Evolutionary conservation across 2,113 vertebrate genomes (phyloP), one percentile per base, ranked within the genome.

Genomic region (Alouatta palliata): DNA sequence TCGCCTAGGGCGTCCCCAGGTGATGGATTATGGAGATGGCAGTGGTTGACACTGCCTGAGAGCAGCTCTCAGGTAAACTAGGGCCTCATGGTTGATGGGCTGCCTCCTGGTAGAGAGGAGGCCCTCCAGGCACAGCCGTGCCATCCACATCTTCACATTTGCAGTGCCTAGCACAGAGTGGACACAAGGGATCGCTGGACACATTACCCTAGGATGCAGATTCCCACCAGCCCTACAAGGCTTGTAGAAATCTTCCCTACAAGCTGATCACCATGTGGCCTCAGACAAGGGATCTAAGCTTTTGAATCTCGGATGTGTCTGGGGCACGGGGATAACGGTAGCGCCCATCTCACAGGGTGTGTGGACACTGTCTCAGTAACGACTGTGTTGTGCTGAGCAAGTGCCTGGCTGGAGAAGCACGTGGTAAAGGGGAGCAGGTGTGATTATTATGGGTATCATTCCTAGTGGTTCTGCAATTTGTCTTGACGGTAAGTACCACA

Each of bases 121-220:
- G 81, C 27, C 7, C 21, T 43, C 1, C 11, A 27, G 43, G 20
- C 27, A 8, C 0, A 21, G n/a, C 37, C 2, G 1, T 27, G 45
- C 61, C 10, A 0, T 3, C 0, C 0, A 0, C 56, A 3, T 7
- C 37, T 37, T 35, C 37, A 32, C 9, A 27, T 9, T 47, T 70
- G 21, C 2, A 2, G 40, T 1, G 14, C 61, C 76, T 80, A 66
- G n/a, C 4, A 4, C 35, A 11, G 37, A 47, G n/a, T 11, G 21
- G 43, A 9, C 23, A 19, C 4, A 47, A 45, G 20, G 58, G 21
- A 30, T 8, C 23, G 2, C 11, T 8, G 45, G 35, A 16, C 16
- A 1, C 13, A 2, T 3, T 81, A 70, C 76, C 40, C 16, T 54
- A 17, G 70, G 10, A 7, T 82, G 52, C 20, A 13, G 17, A 73